Base-by-base conservation (phyloP, 1,140 invertebrate genomes). In the Lepidurus packardi region DNA sequence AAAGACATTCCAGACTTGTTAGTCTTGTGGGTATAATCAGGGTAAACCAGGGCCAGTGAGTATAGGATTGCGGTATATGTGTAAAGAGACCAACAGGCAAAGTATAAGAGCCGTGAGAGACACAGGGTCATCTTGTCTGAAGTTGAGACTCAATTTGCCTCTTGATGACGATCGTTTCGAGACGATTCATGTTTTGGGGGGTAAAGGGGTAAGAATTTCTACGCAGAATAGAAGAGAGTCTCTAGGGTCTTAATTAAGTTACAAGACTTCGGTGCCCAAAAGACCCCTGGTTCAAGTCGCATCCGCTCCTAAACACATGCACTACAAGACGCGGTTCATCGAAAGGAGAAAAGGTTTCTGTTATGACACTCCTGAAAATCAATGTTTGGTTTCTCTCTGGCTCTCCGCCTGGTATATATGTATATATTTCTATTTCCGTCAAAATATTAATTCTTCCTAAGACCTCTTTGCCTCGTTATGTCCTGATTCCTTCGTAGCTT, bases 81-180 rank as follows among this genome's bases (percentile, higher is more conserved):
- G 53, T 65, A 16, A 65, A 65, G 53, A 47, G 53, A 65, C 53
- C 53, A 65, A 65, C 53, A 65, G 53, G 53, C 53, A 4, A 65
- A 21, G 53, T n/a, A 65, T 65, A 65, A 65, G 53, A 65, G 21
- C 53, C 53, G 53, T 65, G 53, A 21, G 53, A 65, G 53, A 65
- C 21, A 65, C 53, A 65, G 53, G 53, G 53, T 65, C 53, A 21
- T 65, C n/a, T 65, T 65, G 53, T 65, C 53, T 21, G 53, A 65
- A 65, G 53, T 65, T 65, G 13, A 65, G 53, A 65, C 53, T 21
- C 53, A 65, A 65, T 65, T 65, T 65, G 53, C n/a, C n/a, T 65
- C 21, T 65, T 65, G 53, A 65, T 16, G 53, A 65, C 53, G 53
- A 65, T 65, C 53, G n/a, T 65, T 65, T 65, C 53, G 53, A 65